phyloP scores from a whole-genome alignment of 2,888 invertebrate species.

The Drosophila hawaiiensis region DNA sequence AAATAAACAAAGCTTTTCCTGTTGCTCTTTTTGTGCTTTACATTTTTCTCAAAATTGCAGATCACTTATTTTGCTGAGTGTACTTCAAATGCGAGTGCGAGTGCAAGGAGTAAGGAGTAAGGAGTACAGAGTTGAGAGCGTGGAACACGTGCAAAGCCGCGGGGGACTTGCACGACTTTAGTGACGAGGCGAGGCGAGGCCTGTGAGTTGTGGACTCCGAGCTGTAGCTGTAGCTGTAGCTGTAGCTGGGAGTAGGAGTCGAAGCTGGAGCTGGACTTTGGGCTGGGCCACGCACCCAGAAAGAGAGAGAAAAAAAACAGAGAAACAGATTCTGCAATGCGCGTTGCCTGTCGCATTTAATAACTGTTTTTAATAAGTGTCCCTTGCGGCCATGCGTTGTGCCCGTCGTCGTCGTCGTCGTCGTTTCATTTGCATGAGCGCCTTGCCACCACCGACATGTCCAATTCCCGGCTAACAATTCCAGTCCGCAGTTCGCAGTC shows the following conservation, averaged over 20 bases:
- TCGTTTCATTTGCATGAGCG: constrained; percentile 63
- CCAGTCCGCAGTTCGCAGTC: constrained; percentile 7
- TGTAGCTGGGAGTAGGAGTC: constrained; percentile 14
- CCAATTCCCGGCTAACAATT: constrained; percentile 1
- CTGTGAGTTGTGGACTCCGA: constrained; percentile 11
- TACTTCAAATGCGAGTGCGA: constrained; percentile 40
- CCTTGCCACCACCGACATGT: constrained; percentile 1
- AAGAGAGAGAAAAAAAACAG: background rate
- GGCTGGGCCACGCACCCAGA: constrained; percentile 65
- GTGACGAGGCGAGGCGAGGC: constrained; percentile 41
- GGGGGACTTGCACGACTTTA: constrained; percentile 82
- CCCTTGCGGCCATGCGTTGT: constrained; percentile 70
- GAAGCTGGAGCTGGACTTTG: constrained; percentile 24
- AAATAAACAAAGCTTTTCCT: background rate
- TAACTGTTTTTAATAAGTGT: constrained; percentile 81
- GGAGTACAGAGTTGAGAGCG: constrained; percentile 41
- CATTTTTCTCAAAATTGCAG: too few species aligned
- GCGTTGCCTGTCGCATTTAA: constrained; percentile 81
- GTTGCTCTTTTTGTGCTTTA: too few species aligned
- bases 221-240: constrained; percentile 15
- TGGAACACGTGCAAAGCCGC: constrained; percentile 85
- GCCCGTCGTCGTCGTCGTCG: constrained; percentile 14
- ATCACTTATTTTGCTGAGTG: background rate
- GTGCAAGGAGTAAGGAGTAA: constrained; percentile 31
- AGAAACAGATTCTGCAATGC: constrained; percentile 51